Evolutionary conservation across 2,888 invertebrate genomes (phyloP), one percentile per base, ranked within the genome.

Genomic region (Xestoiulus laeticollis): DNA sequence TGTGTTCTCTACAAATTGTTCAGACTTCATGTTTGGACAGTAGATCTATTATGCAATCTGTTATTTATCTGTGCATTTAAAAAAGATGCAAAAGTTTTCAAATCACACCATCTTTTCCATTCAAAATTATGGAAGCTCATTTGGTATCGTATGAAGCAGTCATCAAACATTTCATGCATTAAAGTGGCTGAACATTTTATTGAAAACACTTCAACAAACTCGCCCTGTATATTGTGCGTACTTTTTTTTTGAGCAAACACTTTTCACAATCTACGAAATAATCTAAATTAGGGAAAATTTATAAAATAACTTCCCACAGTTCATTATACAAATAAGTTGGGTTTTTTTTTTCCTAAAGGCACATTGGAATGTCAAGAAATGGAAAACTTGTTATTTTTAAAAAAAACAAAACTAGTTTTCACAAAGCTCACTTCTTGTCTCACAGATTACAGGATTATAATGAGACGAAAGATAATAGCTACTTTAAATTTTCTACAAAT

Each of bases 291-390:
- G 30, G 26, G 78, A 30, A 30, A 1, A 30, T 6, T 30, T 78
- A n/a, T 1, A 68, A 10, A 68, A 68, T 30, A 14, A 30, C 78
- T 59, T 59, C 59, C 22, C 59, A 6, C 1, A 1, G 22, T 59
- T 59, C 59, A 59, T 8, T 22, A 22, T 22, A 10, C 48, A 43
- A 43, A 5, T 43, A 53, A 53, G 4, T 1, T 10, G n/a, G n/a
- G 22, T 19, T 53, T 22, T 22, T 59, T 30, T 30, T 78, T 78
- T 6, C 30, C 12, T 48, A 16, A 78, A 78, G 78, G 78, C 78
- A 78, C 78, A 78, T 10, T 78, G 78, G 78, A 78, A 78, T 78
- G 78, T 78, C 78, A 78, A 78, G 78, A 78, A 78, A 14, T 78
- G 30, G 26, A 78, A 30, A 30, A 78, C 78, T 30, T 12, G 78